These are phyloP conservation scores for Manis crassicaudata DNA, from an alignment of 2,797 vertebrate species.

Conservation along the genomic window DNA sequence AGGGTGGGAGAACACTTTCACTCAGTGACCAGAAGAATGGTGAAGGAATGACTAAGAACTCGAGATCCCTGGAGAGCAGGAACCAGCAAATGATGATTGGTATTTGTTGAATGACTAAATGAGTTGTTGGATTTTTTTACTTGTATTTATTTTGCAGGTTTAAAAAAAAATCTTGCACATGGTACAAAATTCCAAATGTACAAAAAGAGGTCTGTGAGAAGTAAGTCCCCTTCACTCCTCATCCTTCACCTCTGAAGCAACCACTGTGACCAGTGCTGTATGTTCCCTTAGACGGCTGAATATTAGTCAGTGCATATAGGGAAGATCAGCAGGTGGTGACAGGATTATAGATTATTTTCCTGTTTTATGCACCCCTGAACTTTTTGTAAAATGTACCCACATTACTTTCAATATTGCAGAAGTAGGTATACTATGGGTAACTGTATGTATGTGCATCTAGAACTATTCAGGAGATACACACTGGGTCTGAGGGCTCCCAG, in stretches of 20 bases:
- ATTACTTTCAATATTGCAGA: background rate
- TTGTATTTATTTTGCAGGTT: background rate
- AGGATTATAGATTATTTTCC: background rate
- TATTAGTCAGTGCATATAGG: background rate
- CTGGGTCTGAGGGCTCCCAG: background rate
- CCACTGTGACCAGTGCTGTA: background rate
- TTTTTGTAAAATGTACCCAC: background rate
- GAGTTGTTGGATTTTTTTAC: background rate
- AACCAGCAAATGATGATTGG: background rate
- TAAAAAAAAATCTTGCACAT: background rate
- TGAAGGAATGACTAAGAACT: background rate
- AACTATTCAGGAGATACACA: background rate
- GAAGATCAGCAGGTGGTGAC: background rate
- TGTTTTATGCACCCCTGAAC: background rate
- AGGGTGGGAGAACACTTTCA: too few species aligned
- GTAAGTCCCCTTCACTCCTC: background rate
- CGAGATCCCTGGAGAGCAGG: background rate
- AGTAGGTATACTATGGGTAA: background rate
- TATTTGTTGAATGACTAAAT: background rate
- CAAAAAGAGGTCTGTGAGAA: background rate
- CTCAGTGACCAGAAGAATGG: too few species aligned
- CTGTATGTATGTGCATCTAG: background rate
- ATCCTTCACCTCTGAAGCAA: background rate
- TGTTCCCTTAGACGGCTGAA: background rate
- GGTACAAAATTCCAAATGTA: conserved; percentile 26